phyloP scores from a whole-genome alignment of 92 coral and sea anemone species.

The Porites evermanni region DNA sequence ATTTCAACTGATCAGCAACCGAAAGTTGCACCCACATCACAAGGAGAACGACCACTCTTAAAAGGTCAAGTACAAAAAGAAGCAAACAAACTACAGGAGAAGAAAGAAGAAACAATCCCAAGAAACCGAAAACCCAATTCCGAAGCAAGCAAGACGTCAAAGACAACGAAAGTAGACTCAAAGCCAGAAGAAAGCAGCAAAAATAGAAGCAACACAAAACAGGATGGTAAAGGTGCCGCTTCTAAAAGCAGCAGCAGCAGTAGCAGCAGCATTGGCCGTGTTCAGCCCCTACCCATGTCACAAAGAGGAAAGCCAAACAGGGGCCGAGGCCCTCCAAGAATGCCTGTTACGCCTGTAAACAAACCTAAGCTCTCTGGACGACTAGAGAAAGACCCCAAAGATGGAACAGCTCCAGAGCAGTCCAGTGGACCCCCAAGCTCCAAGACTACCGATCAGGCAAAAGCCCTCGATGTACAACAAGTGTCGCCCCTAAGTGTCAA shows the following conservation, averaged over 20 bases:
- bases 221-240: constrained; percentile 71
- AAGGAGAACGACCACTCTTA: constrained; percentile 73
- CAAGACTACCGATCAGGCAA: constrained; percentile 71
- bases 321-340: constrained; percentile 63
- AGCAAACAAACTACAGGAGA: constrained; percentile 56
- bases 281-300: constrained; percentile 64
- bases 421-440: constrained; percentile 63
- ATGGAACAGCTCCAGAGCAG: constrained; percentile 43
- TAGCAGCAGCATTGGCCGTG: constrained; percentile 45
- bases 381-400: constrained; percentile 59
- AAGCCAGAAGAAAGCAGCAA: constrained; percentile 71
- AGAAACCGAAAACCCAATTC: constrained; percentile 55
- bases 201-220: constrained; percentile 53
- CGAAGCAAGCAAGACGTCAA: constrained; percentile 74
- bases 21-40: constrained; percentile 43
- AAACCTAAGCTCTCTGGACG: constrained; percentile 68
- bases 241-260: constrained; percentile 55
- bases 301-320: constrained; percentile 49
- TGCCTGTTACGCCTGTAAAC: constrained; percentile 50
- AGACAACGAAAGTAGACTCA: constrained; percentile 72
- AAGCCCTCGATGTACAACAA: constrained; percentile 53
- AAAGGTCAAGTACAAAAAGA: constrained; percentile 65
- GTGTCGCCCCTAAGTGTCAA: constrained; percentile 34
- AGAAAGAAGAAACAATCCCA: constrained; percentile 75
- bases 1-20: constrained; percentile 58